Conservation (phyloP, 2,797 vertebrate genomes). For the Tolypeutes matacus region DNA sequence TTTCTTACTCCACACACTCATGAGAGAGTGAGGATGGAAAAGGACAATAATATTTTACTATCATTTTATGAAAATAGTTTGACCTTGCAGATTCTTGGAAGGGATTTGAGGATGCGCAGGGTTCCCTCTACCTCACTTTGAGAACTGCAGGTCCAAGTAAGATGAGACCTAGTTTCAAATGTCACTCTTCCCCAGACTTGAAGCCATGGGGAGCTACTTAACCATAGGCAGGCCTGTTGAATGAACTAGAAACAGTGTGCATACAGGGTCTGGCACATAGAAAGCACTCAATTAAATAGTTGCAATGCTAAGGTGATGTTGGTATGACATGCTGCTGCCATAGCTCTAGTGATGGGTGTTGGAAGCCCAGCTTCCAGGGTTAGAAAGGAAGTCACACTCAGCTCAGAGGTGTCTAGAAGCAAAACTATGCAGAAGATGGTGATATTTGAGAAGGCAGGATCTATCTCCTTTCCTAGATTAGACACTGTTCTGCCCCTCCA, state of each 20-base stretch:
- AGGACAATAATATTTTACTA: background rate
- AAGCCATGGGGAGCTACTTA: background rate
- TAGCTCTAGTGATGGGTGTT: too few species aligned
- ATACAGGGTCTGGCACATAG: background rate
- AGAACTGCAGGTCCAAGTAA: background rate
- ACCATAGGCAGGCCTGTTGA: background rate
- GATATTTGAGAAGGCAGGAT: background rate
- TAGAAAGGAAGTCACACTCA: background rate
- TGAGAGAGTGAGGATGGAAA: background rate
- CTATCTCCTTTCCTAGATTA: too few species aligned
- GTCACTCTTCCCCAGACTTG: background rate
- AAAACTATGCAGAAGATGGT: background rate
- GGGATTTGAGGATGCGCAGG: background rate
- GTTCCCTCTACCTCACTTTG: background rate
- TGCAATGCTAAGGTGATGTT: background rate
- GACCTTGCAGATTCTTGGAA: background rate
- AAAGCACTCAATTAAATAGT: too few species aligned
- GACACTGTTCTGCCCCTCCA: background rate
- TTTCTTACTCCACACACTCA: background rate
- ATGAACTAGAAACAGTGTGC: background rate
- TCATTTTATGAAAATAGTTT: background rate
- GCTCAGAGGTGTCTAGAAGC: background rate
- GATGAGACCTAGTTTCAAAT: background rate
- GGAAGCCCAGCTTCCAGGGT: background rate
- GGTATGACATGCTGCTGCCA: background rate